Conservation (phyloP, 2,113 vertebrate genomes). For the Malurus melanocephalus region DNA sequence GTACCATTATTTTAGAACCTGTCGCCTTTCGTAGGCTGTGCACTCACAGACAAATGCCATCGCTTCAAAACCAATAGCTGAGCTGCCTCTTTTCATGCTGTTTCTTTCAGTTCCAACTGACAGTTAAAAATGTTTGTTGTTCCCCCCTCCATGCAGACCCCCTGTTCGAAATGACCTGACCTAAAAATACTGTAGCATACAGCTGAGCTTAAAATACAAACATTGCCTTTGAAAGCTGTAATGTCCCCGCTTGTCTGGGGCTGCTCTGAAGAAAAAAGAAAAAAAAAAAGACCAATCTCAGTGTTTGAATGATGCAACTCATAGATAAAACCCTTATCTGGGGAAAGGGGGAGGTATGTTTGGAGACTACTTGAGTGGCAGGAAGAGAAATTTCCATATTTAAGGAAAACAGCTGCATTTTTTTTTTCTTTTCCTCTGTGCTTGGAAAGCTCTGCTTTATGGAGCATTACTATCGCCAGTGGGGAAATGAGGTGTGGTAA, state of each 20-base stretch:
- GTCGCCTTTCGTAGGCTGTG: constrained; percentile 41
- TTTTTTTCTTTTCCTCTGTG: not conserved
- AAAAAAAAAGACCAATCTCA: not conserved
- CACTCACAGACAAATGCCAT: constrained; percentile 52
- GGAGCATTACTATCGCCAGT: rapidly evolving
- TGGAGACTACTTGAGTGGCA: not conserved
- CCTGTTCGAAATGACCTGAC: constrained; percentile 31
- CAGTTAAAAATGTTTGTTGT: constrained; percentile 41
- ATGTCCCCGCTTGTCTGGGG: not conserved
- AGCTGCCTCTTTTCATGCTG: constrained; percentile 44
- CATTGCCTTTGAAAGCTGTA: constrained; percentile 16
- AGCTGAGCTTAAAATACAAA: constrained; percentile 41
- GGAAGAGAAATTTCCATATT: not conserved
- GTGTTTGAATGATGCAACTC: not conserved
- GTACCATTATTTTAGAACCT: constrained; percentile 56
- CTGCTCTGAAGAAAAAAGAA: not conserved
- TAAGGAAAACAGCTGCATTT: not conserved
- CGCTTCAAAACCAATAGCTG: constrained; percentile 58
- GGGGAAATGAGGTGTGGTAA: not conserved
- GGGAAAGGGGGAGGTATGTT: not conserved
- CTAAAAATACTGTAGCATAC: constrained; percentile 8
- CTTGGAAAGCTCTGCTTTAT: not conserved
- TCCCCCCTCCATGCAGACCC: not conserved
- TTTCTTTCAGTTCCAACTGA: constrained; percentile 41
- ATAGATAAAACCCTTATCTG: not conserved